These are phyloP conservation scores for Carpatolechia fugitivella DNA, from an alignment of 2,888 invertebrate genomes.

Conservation along the genomic window DNA sequence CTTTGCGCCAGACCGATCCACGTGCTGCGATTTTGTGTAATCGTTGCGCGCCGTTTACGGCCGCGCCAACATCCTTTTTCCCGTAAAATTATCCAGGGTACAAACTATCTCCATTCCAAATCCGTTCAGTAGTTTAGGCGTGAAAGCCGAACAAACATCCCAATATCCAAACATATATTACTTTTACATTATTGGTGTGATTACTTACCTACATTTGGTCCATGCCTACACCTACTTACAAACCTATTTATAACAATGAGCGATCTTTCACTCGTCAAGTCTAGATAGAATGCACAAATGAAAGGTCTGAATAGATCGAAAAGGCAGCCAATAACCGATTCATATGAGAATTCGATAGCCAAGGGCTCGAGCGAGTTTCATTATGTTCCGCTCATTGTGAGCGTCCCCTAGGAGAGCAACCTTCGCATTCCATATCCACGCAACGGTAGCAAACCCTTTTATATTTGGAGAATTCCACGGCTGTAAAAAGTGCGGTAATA, in stretches of 20 bases:
- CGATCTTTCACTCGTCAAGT: neutral
- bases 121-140: too few relatives aligned
- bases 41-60: too few relatives aligned
- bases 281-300: neutral
- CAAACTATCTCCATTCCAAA: too few relatives aligned
- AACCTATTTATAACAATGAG: neutral
- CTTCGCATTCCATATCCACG: slow-evolving; percentile 34
- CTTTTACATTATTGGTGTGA: too few relatives aligned
- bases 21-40: too few relatives aligned
- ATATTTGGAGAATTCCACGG: slow-evolving; percentile 46
- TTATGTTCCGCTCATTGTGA: slow-evolving; percentile 53
- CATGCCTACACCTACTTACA: too few relatives aligned
- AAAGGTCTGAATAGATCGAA: slow-evolving; percentile 16
- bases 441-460: slow-evolving; percentile 50
- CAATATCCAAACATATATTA: too few relatives aligned
- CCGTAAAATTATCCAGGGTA: too few relatives aligned
- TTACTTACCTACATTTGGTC: too few relatives aligned
- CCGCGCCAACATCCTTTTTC: too few relatives aligned
- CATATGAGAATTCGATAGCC: slow-evolving; percentile 34
- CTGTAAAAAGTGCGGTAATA: slow-evolving; percentile 42
- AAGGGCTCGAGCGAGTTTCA: slow-evolving; percentile 51
- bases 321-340: slow-evolving; percentile 47
- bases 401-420: slow-evolving; percentile 47
- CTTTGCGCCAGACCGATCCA: too few relatives aligned
- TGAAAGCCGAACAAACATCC: too few relatives aligned